phyloP scores from a whole-genome alignment of 2,888 invertebrate genomes.

The Saturnia pavonia region DNA sequence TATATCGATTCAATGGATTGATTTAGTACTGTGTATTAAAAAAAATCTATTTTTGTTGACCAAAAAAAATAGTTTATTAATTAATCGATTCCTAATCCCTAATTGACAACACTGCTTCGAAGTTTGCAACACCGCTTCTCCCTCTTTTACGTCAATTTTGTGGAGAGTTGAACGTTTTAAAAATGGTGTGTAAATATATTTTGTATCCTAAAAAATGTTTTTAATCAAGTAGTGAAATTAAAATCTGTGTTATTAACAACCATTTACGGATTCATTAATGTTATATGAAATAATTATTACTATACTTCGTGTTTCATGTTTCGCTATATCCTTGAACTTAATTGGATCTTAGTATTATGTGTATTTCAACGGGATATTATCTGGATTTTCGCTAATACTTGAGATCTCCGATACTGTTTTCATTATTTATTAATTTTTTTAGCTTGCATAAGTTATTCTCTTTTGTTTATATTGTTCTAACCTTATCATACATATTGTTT shows the following conservation, averaged over 20 bases:
- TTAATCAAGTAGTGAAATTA: conserved; percentile 25
- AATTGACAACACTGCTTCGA: too few relatives aligned
- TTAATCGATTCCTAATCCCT: too few relatives aligned
- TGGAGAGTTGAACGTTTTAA: conserved; percentile 34
- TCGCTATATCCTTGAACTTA: neutral
- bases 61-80: too few relatives aligned
- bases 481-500: neutral
- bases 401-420: neutral
- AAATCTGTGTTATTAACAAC: conserved; percentile 15
- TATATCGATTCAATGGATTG: too few relatives aligned
- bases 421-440: neutral
- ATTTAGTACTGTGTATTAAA: too few relatives aligned
- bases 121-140: neutral
- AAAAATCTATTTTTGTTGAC: too few relatives aligned
- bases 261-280: conserved; percentile 5
- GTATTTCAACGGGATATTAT: neutral
- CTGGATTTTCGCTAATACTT: neutral
- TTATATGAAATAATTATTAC: conserved; percentile 8
- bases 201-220: conserved; percentile 26
- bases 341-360: neutral
- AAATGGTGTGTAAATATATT: conserved; percentile 46
- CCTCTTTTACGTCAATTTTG: conserved; percentile 37
- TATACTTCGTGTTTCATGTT: neutral
- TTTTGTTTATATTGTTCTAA: conserved; percentile 14
- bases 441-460: neutral